Evolutionary conservation across 2,797 vertebrate genomes (phyloP), one percentile per base, ranked within the genome.

Genomic region (Acanthornis magna): DNA sequence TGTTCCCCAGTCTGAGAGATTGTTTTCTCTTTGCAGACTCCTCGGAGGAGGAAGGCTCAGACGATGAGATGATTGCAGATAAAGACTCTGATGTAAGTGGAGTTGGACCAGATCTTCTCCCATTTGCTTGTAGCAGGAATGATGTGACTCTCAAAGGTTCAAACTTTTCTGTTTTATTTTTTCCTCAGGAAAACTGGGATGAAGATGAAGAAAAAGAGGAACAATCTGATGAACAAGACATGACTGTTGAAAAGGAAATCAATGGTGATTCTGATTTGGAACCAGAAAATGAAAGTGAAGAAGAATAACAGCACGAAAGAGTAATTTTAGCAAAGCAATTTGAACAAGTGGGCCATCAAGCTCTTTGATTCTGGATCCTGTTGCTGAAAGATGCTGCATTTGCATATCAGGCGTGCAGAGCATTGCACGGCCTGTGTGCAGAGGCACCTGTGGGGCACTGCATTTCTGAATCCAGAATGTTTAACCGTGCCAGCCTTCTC

Each of bases 221-320:
- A 83, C 94, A 96, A 54, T 89, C 95, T 34, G 96, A 96, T 53
- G 98, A 98, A 50, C 95, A 97, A 93, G 98, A 98, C 16, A 97
- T 96, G 97, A 90, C 97, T 87, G 97, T 98, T 96, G 98, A 99
- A 95, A 98, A 98, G 95, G 99, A 99, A 98, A 97, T 98, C 3
- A 99, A 99, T 36, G 99, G 99, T 22, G 99, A 99, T 91, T 99
- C 99, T 57, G 99, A 99, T 94, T 98, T 98, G 97, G 99, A 99
- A 86, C 98, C 98, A 29, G 99, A 98, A 87, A 99, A 99, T 12
- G 99, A 99, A 97, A 99, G 99, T 47, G 99, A 99, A 97, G 99
- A 99, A 96, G 99, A 99, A 96, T 99, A 98, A 98, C 88, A 77
- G 21, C 89, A 83, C 3, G 3, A n/a, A 85, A 94, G 78, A 91